Evolutionary conservation across 1,140 invertebrate species (phyloP).

Genomic region (Coelopa frigida): DNA sequence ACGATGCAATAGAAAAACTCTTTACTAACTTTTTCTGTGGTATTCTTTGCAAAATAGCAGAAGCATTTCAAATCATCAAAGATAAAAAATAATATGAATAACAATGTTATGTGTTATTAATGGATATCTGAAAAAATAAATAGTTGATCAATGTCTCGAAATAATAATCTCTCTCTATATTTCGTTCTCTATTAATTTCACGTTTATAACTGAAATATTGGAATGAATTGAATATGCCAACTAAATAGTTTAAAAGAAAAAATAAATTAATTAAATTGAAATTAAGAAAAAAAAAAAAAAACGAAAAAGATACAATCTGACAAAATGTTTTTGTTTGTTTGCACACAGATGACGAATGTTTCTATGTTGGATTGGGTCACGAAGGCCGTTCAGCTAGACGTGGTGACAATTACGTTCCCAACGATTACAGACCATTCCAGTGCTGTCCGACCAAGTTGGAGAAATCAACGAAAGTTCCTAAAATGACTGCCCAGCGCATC

Average conservation of each 20-base stretch:
- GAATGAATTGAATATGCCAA: too few species aligned
- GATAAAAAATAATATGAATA: constrained; percentile 5
- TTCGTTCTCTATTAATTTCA: too few species aligned
- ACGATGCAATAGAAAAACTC: too few species aligned
- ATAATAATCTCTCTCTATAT: too few species aligned
- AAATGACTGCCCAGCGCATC: constrained; percentile 44
- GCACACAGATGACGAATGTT: constrained; percentile 84
- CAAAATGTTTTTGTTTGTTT: constrained; percentile 53
- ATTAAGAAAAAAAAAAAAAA: constrained; percentile 6
- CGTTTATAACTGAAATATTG: too few species aligned
- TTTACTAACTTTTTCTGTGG: not conserved
- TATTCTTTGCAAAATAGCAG: constrained; percentile 9
- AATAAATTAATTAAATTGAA: constrained; percentile 2
- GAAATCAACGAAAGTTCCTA: constrained; percentile 45
- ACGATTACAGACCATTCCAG: constrained; percentile 79
- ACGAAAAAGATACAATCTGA: constrained; percentile 45
- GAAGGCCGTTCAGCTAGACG: constrained; percentile 41
- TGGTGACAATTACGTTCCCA: constrained; percentile 69
- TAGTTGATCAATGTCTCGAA: not conserved
- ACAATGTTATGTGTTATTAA: not conserved
- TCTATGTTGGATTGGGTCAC: constrained; percentile 82
- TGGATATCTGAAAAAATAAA: not conserved
- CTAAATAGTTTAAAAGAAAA: too few species aligned
- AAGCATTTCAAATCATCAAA: constrained; percentile 7
- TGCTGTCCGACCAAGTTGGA: constrained; percentile 79